Conservation (phyloP, 2,113 vertebrate species). For the Merops nubicus region DNA sequence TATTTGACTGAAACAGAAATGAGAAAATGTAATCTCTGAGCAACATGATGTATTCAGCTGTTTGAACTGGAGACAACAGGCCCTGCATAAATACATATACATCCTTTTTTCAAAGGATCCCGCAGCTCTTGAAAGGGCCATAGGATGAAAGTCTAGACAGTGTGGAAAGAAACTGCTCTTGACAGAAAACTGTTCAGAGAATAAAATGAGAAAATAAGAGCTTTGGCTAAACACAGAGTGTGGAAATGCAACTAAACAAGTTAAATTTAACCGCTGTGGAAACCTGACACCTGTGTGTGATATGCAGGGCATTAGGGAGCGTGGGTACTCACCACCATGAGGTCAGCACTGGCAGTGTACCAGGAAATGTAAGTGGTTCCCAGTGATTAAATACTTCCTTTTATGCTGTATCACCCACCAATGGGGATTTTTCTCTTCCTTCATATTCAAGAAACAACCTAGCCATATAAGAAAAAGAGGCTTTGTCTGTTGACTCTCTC, state of each 20-base stretch:
- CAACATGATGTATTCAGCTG: not conserved
- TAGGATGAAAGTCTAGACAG: not conserved
- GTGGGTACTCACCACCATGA: not conserved
- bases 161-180: not conserved
- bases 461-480: not conserved
- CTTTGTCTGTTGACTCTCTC: not conserved
- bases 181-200: not conserved
- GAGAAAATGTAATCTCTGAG: not conserved
- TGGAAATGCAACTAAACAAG: not conserved
- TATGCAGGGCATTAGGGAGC: not conserved
- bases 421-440: not conserved
- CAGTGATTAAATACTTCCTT: not conserved
- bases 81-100: not conserved
- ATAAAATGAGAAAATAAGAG: not conserved
- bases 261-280: not conserved
- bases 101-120: not conserved
- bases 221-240: not conserved
- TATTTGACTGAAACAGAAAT: not conserved
- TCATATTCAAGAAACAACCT: not conserved
- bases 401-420: not conserved
- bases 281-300: not conserved
- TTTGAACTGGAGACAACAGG: not conserved
- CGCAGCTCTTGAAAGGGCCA: not conserved
- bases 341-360: not conserved
- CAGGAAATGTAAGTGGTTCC: not conserved